Evolutionary conservation across 2,113 vertebrate species (phyloP).

Genomic region (Hucho hucho): DNA sequence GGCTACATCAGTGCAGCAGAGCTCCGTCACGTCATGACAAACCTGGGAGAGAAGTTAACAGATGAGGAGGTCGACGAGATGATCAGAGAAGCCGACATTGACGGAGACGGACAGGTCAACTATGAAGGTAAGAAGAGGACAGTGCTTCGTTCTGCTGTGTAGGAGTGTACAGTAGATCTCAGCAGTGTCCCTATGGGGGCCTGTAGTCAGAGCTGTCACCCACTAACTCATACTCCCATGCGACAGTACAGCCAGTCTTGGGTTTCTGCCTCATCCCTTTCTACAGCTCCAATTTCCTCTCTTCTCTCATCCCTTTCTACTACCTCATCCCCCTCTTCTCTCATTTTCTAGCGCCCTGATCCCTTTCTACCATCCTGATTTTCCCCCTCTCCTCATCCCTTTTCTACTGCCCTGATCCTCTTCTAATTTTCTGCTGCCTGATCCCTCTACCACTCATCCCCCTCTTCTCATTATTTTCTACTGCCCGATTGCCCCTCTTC

Average conservation of each 20-base stretch:
- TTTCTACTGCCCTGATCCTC: neutral
- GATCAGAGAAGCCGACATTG: conserved; percentile 99
- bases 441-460: neutral
- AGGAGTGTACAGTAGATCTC: neutral
- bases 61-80: conserved; percentile 98
- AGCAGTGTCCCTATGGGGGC: neutral
- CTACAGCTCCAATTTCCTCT: neutral
- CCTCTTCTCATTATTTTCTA: neutral
- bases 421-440: neutral
- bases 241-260: neutral
- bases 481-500: too few species aligned
- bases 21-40: conserved; percentile 97
- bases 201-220: neutral
- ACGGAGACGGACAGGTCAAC: conserved; percentile 97
- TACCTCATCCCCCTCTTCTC: neutral
- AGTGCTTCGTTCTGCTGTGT: neutral
- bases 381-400: neutral
- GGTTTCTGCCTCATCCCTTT: neutral
- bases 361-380: too few species aligned
- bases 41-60: conserved; percentile 97
- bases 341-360: neutral
- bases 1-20: conserved; percentile 97
- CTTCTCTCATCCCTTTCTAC: neutral
- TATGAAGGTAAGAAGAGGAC: conserved; percentile 82
- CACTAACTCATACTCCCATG: neutral